These are phyloP conservation scores for Sylvilagus bachmani DNA, from an alignment of 2,113 vertebrate genomes.

Conservation along the genomic window DNA sequence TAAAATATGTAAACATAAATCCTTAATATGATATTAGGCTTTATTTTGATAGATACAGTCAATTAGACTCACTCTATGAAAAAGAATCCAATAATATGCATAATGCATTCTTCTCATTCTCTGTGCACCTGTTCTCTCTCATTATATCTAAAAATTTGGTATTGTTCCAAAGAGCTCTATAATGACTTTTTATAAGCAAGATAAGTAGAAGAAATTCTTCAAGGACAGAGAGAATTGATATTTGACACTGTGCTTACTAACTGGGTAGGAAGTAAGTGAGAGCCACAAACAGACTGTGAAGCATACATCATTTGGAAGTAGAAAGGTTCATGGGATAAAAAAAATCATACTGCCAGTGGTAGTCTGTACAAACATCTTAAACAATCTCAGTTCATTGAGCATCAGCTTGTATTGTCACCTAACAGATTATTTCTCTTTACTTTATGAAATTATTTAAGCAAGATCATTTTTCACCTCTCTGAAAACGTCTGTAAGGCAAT, in stretches of 20 bases:
- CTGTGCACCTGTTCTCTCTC: constrained; percentile 76
- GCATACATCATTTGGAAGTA: not conserved
- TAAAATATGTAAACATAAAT: constrained; percentile 2
- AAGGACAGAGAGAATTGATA: constrained; percentile 55
- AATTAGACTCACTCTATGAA: constrained; percentile 58
- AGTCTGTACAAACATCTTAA: not conserved
- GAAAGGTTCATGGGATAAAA: not conserved
- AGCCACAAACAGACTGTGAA: not conserved
- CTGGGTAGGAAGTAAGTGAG: not conserved
- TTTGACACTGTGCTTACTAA: constrained; percentile 12
- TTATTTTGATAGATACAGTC: constrained; percentile 65
- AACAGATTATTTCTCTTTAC: not conserved
- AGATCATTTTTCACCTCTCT: not conserved
- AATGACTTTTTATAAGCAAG: constrained; percentile 77
- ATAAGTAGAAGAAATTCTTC: constrained; percentile 73
- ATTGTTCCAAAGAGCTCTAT: constrained; percentile 70
- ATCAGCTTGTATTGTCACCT: not conserved
- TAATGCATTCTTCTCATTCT: constrained; percentile 79
- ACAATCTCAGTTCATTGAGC: not conserved
- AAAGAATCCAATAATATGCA: constrained; percentile 62
- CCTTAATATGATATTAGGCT: not conserved
- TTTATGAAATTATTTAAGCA: constrained; percentile 55
- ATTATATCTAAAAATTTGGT: constrained; percentile 74
- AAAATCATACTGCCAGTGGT: not conserved
- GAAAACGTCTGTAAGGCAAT: not conserved